Evolutionary conservation across 2,113 vertebrate species (phyloP).

Genomic region (Alligator sinensis): DNA sequence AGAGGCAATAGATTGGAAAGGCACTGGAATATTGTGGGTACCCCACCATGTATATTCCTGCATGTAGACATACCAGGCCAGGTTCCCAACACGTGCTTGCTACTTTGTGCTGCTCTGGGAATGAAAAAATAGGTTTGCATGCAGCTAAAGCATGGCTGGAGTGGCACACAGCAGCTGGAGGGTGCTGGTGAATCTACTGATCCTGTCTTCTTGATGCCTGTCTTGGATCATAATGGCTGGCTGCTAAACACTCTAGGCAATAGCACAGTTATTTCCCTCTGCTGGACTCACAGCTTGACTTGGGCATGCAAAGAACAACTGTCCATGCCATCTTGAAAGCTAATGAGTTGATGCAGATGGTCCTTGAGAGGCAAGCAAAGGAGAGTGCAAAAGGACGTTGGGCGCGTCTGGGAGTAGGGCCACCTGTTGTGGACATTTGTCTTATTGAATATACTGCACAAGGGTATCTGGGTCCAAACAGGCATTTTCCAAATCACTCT

Average conservation of each 20-base stretch:
- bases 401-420: fast-evolving
- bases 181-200: not conserved
- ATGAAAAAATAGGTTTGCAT: not conserved
- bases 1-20: not conserved
- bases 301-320: not conserved
- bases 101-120: not conserved
- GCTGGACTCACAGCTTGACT: not conserved
- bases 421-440: not conserved
- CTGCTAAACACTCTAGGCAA: not conserved
- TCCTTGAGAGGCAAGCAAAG: not conserved
- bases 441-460: not conserved
- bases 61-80: not conserved
- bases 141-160: not conserved
- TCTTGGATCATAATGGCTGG: not conserved
- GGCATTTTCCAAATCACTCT: no score
- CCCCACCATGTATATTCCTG: not conserved
- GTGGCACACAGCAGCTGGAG: not conserved
- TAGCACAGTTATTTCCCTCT: not conserved
- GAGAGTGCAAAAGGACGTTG: not conserved
- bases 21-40: not conserved
- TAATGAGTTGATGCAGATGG: not conserved
- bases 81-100: not conserved
- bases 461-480: not conserved
- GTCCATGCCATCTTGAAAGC: not conserved
- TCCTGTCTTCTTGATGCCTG: not conserved